Evolutionary conservation across 2,888 invertebrate species (phyloP).

Genomic region (Uloborus plumipes): DNA sequence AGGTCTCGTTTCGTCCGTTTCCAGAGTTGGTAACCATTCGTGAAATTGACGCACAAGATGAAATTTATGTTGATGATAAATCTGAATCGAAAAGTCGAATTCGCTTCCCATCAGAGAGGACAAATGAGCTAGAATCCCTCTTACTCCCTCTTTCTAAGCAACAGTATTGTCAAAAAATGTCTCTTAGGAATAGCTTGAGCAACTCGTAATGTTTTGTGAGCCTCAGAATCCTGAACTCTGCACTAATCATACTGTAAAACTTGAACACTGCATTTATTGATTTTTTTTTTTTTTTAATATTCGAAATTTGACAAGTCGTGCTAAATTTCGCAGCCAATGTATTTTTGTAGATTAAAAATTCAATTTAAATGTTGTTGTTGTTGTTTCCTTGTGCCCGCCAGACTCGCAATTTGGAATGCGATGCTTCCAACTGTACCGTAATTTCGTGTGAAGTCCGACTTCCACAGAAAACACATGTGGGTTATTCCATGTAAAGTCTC

Average conservation of each 20-base stretch:
- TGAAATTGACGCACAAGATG: conserved; percentile 4
- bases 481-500: too few species aligned
- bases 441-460: too few species aligned
- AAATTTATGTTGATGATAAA: neutral
- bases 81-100: neutral
- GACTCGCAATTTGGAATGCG: too few species aligned
- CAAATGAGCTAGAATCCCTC: neutral
- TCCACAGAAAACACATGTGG: too few species aligned
- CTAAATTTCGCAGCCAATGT: neutral
- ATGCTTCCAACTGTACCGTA: too few species aligned
- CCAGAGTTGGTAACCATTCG: conserved; percentile 21
- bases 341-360: too few species aligned
- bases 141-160: neutral
- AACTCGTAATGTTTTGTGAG: neutral
- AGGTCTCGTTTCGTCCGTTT: conserved; percentile 31
- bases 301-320: neutral
- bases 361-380: too few species aligned
- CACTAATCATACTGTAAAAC: neutral
- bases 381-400: too few species aligned
- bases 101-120: conserved; percentile 18
- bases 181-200: neutral
- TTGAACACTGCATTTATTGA: neutral
- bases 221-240: neutral
- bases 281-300: neutral
- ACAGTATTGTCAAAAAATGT: neutral